Evolutionary conservation across 1,140 invertebrate genomes (phyloP).

Genomic region (Lycorma delicatula): DNA sequence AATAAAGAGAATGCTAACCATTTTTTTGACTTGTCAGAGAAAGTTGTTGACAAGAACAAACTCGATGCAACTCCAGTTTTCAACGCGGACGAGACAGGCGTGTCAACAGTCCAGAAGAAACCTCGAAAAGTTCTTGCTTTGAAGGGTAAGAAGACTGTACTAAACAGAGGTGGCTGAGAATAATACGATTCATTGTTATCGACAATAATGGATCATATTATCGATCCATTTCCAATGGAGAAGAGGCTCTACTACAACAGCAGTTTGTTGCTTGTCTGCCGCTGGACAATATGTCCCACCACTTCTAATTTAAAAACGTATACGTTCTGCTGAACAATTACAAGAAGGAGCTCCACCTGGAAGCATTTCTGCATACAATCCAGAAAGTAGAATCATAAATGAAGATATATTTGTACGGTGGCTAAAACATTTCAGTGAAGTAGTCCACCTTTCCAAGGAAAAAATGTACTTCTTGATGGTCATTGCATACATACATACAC

Average conservation of each 20-base stretch:
- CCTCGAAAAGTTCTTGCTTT: slow-evolving; percentile 16
- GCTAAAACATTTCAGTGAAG: slow-evolving; percentile 32
- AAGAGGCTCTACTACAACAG: slow-evolving; percentile 31
- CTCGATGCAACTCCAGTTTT: slow-evolving; percentile 27
- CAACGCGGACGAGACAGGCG: slow-evolving; percentile 38
- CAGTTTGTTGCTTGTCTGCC: slow-evolving; percentile 28
- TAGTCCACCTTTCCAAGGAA: too few relatives aligned
- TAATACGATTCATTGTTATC: too few relatives aligned
- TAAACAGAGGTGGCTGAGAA: slow-evolving; percentile 21
- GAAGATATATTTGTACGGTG: slow-evolving; percentile 33
- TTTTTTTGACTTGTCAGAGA: slow-evolving; percentile 31
- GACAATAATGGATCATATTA: too few relatives aligned
- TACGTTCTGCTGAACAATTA: slow-evolving; percentile 25
- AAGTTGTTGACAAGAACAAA: slow-evolving; percentile 31
- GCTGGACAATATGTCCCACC: slow-evolving; percentile 34
- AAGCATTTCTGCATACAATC: slow-evolving; percentile 29
- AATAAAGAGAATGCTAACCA: slow-evolving; percentile 22
- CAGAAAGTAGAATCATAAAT: slow-evolving; percentile 33
- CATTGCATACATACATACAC: too few relatives aligned
- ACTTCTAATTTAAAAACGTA: slow-evolving; percentile 36
- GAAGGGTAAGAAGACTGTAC: slow-evolving; percentile 18
- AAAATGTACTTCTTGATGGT: too few relatives aligned
- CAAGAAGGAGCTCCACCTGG: slow-evolving; percentile 28
- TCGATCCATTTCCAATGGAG: too few relatives aligned
- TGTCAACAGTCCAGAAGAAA: slow-evolving; percentile 35